phyloP scores from a whole-genome alignment of 37 sponge, comb jelly and placozoan species.

The Agelas oroides region DNA sequence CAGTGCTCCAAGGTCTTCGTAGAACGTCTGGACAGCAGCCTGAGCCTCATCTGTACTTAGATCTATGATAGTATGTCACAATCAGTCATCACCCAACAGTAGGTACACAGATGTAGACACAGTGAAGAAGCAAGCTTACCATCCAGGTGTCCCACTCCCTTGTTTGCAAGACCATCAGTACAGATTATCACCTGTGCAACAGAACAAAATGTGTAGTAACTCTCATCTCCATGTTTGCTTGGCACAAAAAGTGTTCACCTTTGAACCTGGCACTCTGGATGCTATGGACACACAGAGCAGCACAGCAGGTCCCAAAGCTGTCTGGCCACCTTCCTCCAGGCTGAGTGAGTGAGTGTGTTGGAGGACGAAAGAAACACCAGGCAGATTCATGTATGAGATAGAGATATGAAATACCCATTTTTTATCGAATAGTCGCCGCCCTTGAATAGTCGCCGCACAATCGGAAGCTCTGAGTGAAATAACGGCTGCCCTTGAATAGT shows the following conservation, averaged over 20 bases:
- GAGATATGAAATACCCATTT: not conserved
- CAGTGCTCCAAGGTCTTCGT: conserved; percentile 75
- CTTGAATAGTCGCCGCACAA: too few species aligned
- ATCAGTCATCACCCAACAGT: conserved; percentile 19
- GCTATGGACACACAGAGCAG: conserved; percentile 76
- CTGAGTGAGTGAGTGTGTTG: conserved; percentile 46
- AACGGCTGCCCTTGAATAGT: too few species aligned
- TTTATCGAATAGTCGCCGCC: not conserved
- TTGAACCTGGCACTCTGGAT: conserved; percentile 75
- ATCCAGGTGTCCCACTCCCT: conserved; percentile 84
- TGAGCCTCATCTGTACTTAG: conserved; percentile 40
- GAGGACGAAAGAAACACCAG: too few species aligned
- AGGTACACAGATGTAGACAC: too few species aligned
- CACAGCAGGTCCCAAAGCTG: conserved; percentile 89
- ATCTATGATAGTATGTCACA: conserved; percentile 49
- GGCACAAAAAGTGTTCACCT: too few species aligned
- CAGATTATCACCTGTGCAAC: conserved; percentile 83
- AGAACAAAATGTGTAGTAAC: too few species aligned
- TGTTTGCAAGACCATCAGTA: conserved; percentile 92
- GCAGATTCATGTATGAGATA: too few species aligned
- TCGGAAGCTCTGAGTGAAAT: too few species aligned
- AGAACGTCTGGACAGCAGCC: conserved; percentile 75
- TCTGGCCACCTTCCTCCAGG: conserved; percentile 86
- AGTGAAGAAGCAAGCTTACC: conserved; percentile 33
- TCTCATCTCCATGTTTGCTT: too few species aligned